A percentile compares a stretch with the other conserved stretches of the same genome.
Evolutionary conservation across 2,888 invertebrate genomes (phyloP).

Genomic region (Aspidapion aeneum): DNA sequence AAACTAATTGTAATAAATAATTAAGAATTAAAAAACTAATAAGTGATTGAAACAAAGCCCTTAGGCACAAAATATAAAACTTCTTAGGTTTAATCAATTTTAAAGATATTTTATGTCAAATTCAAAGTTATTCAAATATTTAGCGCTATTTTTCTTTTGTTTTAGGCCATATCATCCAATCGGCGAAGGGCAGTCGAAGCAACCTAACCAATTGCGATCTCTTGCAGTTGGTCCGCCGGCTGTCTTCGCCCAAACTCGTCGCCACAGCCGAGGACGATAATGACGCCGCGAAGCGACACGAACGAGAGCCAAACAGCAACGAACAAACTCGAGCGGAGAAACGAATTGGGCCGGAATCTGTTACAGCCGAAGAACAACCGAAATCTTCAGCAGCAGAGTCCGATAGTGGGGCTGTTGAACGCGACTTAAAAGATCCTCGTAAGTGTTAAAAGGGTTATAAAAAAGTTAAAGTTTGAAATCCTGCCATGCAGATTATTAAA

Average conservation of each 20-base stretch:
- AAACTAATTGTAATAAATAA: no score
- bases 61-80: no score
- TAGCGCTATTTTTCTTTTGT: constrained; percentile 19
- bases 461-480: no score
- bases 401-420: background rate
- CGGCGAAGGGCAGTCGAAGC: constrained; percentile 23
- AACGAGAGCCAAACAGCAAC: background rate
- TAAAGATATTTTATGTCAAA: no score
- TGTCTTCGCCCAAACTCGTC: constrained; percentile 41
- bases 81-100: no score
- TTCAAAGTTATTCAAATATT: no score
- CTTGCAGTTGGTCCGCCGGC: constrained; percentile 42
- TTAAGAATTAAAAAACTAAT: no score
- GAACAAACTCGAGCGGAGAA: background rate
- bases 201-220: constrained; percentile 50
- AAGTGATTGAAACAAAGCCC: no score
- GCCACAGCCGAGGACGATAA: constrained; percentile 6
- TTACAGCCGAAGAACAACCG: background rate
- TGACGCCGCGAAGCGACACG: constrained; percentile 2
- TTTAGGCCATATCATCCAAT: constrained; percentile 32
- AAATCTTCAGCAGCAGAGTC: no score
- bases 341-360: background rate
- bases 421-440: background rate
- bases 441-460: no score
- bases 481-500: no score